Evolutionary conservation across 2,797 vertebrate genomes (phyloP), one percentile per base, ranked within the genome.

Genomic region (Anguilla megastoma): DNA sequence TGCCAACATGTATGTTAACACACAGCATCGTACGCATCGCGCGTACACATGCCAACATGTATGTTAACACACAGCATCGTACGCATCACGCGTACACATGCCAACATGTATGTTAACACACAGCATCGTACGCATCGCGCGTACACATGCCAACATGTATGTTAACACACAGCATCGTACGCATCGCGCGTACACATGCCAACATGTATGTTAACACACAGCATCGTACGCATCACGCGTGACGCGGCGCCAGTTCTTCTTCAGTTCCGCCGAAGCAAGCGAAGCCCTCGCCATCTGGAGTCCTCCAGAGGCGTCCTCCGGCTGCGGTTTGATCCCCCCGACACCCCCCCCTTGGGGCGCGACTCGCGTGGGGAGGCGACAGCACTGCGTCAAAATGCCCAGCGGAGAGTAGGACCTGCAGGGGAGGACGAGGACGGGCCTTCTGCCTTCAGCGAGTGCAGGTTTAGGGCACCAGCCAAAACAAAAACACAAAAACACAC

Each of bases 401-500:
- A 33, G 30, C 14, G 10, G 10, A 33, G 69, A 30, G 30, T 5
- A 5, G 27, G 27, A 18, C 8, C 69, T 12, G 30, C 10, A 33
- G 33, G 30, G 27, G n/a, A 4, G 30, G 30, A 33, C 63, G 6
- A 27, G 63, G 4, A 8, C 3, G 6, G 24, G 24, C 54, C 84
- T 84, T 87, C 89, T 85, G 8, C 7, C 16, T 48, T 86, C 30
- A 58, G 63, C 33, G 54, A 56, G 24, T 27, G 18, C 82, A 86
- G 87, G 88, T 89, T 88, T 56, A 21, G 87, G 90, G 76, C 84
- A 76, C 50, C 63, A 48, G 76, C 18, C 45, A 85, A 69, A 66
- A 80, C 83, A 91, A 85, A 93, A 92, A 88, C 9, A 63, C 63
- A 91, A 93, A 94, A 92, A 93, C 91, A 80, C 90, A 92, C 88